Percentiles rank a stretch among this genome's conserved stretches.
Evolutionary conservation across 2,113 vertebrate species (phyloP).

Genomic region (Sturnus vulgaris): DNA sequence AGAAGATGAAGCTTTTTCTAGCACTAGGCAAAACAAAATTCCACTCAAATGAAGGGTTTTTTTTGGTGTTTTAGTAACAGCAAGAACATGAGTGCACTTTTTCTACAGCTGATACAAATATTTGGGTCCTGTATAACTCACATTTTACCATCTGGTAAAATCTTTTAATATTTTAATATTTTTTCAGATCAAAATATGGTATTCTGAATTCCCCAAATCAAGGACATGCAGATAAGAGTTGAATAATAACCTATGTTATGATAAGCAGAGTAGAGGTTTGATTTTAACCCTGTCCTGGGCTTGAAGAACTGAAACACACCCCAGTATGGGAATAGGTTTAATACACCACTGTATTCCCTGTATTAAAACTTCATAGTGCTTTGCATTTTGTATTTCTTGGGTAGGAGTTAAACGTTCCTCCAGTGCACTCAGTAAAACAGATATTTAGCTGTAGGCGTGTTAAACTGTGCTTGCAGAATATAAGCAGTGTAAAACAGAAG

Average conservation of each 20-base stretch:
- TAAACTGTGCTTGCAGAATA: background rate
- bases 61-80: background rate
- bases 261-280: background rate
- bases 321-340: background rate
- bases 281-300: background rate
- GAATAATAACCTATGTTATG: background rate
- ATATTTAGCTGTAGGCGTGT: background rate
- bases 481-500: background rate
- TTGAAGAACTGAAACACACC: background rate
- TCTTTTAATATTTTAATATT: background rate
- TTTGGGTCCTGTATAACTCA: background rate
- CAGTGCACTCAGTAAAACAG: background rate
- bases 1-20: background rate
- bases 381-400: background rate
- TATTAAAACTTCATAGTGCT: background rate
- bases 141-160: background rate
- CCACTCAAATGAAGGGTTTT: background rate
- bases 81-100: background rate
- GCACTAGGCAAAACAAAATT: background rate
- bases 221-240: background rate
- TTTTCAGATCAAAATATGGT: background rate
- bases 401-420: background rate
- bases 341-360: background rate
- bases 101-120: background rate
- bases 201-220: background rate